A percentile compares a stretch with the other conserved stretches of the same genome.
Evolutionary conservation across 2,888 invertebrate species (phyloP).

Genomic region (Dyspetes luteomarginatus): DNA sequence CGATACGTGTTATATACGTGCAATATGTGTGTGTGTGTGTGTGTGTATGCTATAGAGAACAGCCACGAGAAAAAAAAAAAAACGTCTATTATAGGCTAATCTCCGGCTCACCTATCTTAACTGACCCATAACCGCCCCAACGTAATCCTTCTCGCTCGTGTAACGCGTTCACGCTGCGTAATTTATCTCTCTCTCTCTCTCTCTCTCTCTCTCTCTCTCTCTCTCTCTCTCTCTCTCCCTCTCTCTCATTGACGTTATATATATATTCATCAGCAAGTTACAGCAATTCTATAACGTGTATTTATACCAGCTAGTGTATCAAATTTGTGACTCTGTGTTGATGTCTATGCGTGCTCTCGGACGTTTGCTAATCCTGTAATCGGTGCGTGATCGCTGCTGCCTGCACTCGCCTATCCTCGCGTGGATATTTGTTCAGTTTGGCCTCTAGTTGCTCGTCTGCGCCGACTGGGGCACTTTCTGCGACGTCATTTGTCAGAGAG

Average conservation of each 20-base stretch:
- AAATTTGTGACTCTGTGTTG: background rate
- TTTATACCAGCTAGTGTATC: no score
- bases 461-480: background rate
- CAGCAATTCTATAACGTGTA: background rate
- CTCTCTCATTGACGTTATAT: slow-evolving; percentile 15
- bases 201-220: no score
- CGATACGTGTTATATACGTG: no score
- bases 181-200: no score
- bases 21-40: no score
- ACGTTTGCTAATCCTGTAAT: slow-evolving; percentile 34
- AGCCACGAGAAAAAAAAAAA: slow-evolving; percentile 62
- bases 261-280: background rate
- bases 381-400: slow-evolving; percentile 32
- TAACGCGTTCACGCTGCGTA: slow-evolving; percentile 68
- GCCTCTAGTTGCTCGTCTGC: background rate
- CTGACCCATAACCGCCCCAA: slow-evolving; percentile 71
- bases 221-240: no score
- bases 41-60: no score
- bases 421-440: slow-evolving; percentile 28
- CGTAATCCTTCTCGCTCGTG: slow-evolving; percentile 65
- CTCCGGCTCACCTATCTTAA: slow-evolving; percentile 74
- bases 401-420: slow-evolving; percentile 50
- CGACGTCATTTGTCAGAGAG: background rate
- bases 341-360: background rate
- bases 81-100: slow-evolving; percentile 68